Conservation (phyloP, 2,113 vertebrate genomes). For the Isurus oxyrinchus region DNA sequence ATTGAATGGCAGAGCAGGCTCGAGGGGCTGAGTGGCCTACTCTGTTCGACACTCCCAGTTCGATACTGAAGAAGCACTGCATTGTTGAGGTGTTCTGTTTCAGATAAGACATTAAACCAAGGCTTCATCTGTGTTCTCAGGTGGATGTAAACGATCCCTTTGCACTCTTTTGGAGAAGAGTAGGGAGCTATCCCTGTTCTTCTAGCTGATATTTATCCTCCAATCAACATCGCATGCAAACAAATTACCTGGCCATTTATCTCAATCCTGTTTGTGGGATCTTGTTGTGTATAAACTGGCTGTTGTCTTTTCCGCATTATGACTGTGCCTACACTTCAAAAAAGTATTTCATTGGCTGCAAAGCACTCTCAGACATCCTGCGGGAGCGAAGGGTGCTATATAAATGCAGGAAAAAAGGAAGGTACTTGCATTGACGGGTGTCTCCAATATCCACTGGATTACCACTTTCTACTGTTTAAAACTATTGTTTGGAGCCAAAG, state of each 20-base stretch:
- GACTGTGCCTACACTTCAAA: neutral
- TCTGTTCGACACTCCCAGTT: neutral
- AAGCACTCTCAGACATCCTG: neutral
- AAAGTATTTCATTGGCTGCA: too few relatives aligned
- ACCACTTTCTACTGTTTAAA: neutral
- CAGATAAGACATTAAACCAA: too few relatives aligned
- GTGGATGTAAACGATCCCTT: too few relatives aligned
- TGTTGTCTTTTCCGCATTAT: too few relatives aligned
- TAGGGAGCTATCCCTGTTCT: neutral
- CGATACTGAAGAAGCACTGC: neutral
- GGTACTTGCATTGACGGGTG: neutral
- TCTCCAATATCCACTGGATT: neutral
- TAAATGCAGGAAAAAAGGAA: neutral
- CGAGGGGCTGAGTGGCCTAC: too few relatives aligned
- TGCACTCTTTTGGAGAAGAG: neutral
- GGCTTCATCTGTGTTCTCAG: too few relatives aligned
- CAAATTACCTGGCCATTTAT: neutral
- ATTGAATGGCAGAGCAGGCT: too few relatives aligned
- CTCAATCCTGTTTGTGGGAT: neutral
- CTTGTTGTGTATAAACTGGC: neutral
- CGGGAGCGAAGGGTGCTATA: neutral
- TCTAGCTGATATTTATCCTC: neutral
- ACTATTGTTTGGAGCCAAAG: neutral
- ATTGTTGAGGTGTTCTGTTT: neutral
- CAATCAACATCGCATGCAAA: neutral